Percentiles rank a stretch among this genome's conserved stretches.
phyloP scores from a whole-genome alignment of 2,888 invertebrate species.

The Caenorhabditis becei region DNA sequence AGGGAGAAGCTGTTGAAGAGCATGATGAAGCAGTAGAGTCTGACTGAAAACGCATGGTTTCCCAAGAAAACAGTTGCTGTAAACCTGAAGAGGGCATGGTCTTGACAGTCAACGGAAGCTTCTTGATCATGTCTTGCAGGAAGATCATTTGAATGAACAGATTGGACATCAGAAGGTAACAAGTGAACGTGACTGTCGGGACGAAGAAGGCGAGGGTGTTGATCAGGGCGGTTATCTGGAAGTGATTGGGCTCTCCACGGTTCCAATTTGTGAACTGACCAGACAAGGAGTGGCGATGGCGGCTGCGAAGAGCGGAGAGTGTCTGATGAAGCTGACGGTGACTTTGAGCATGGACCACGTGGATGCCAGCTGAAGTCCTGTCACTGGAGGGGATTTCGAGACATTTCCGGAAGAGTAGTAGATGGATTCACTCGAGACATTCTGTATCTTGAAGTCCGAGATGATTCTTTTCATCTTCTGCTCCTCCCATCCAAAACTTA shows the following conservation, averaged over 20 bases:
- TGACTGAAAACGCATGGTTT: constrained; percentile 26
- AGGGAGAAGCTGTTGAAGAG: constrained; percentile 20
- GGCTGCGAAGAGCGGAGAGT: constrained; percentile 58
- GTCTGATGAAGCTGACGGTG: constrained; percentile 57
- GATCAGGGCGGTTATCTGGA: constrained; percentile 19
- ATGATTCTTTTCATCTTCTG: constrained; percentile 73
- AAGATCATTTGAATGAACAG: constrained; percentile 73
- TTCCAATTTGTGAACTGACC: too few relatives aligned
- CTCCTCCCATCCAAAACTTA: constrained; percentile 72
- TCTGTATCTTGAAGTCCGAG: constrained; percentile 73
- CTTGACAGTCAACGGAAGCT: constrained; percentile 66
- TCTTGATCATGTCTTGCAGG: constrained; percentile 69
- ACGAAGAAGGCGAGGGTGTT: constrained; percentile 23
- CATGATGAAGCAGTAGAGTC: constrained; percentile 33
- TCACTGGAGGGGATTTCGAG: constrained; percentile 59
- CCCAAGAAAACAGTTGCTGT: neutral
- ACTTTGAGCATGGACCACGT: constrained; percentile 68
- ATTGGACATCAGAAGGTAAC: constrained; percentile 39
- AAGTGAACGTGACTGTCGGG: constrained; percentile 8
- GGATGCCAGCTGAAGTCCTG: constrained; percentile 52
- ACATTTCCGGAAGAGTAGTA: constrained; percentile 67
- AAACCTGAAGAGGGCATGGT: constrained; percentile 52
- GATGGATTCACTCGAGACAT: constrained; percentile 64
- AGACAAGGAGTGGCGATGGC: constrained; percentile 53
- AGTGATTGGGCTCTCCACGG: neutral